Evolutionary conservation across 1,140 invertebrate species (phyloP).

Genomic region (Vollenhovia emeryi): DNA sequence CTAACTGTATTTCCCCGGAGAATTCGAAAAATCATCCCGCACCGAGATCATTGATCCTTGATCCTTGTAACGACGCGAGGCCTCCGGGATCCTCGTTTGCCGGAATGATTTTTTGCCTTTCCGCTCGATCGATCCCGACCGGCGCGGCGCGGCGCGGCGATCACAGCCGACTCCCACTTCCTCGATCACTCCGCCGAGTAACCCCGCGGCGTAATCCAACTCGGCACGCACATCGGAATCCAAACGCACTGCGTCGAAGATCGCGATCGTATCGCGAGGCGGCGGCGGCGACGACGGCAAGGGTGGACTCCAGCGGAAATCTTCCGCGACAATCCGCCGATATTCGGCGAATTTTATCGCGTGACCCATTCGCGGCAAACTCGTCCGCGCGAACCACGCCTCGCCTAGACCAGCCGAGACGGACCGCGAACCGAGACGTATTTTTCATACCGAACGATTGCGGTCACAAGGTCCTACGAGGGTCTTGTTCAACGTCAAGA

Average conservation of each 20-base stretch:
- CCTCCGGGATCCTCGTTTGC: conserved; percentile 60
- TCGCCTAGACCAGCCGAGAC: neutral
- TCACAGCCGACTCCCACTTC: conserved; percentile 57
- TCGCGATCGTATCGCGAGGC: conserved; percentile 13
- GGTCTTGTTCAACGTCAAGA: neutral
- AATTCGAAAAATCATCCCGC: conserved; percentile 56
- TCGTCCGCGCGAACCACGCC: conserved; percentile 33
- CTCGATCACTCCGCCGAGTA: conserved; percentile 50
- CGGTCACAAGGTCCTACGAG: neutral
- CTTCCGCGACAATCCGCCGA: neutral
- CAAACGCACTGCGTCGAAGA: conserved; percentile 33
- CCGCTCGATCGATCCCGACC: conserved; percentile 56
- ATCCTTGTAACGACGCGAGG: conserved; percentile 57
- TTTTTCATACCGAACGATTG: neutral
- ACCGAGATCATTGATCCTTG: conserved; percentile 59
- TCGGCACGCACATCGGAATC: conserved; percentile 52
- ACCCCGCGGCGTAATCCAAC: conserved; percentile 54
- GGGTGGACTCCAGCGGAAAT: neutral
- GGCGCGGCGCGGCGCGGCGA: conserved; percentile 10
- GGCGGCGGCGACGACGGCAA: neutral
- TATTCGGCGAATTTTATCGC: conserved; percentile 21
- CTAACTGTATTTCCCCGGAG: conserved; percentile 42
- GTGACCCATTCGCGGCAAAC: conserved; percentile 19
- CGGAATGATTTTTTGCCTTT: conserved; percentile 60
- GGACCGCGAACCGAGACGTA: neutral